Evolutionary conservation across 1,140 invertebrate species (phyloP), one percentile per base, ranked within the genome.

Genomic region (Dendrolimus kikuchii): DNA sequence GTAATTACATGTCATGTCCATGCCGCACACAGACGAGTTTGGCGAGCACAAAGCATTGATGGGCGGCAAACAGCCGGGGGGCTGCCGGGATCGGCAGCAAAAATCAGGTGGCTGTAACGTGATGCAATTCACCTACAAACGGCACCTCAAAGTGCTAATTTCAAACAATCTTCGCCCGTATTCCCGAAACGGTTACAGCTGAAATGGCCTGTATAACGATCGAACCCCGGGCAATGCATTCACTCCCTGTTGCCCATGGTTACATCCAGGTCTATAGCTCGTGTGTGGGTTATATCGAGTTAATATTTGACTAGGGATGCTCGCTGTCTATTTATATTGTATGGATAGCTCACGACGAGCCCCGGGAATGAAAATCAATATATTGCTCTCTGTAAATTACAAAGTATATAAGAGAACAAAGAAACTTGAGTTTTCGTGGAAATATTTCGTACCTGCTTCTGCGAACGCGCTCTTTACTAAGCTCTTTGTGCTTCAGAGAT

Each of bases 1-100:
- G 71, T 78, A 70, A 72, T 52, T 64, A 62, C 64, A 23, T 76
- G 76, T 78, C 74, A 65, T 68, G 63, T 69, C 65, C 77, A 80
- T 53, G 62, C 65, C 54, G 66, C 57, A 64, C 62, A 68, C 64
- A 60, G 55, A 65, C 60, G 67, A 68, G 67, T 69, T 68, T 65
- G 71, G 61, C 56, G 62, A 56, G 59, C 59, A 78, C 77, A 81
- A 81, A 81, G 72, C 42, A 38, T 5, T 57, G 67, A 69, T 68
- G 65, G 66, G 61, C 65, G 62, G 66, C 62, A 64, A 72, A 71
- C 77, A 70, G 56, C 9, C 42, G 39, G 39, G 58, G 58, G 36
- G 55, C 59, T 42, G 46, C 40, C 51, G 57, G 61, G 45, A 53
- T n/a, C 47, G 39, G 47, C 39, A 52, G 50, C 55, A 62, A 54